Evolutionary conservation across 2,113 vertebrate genomes (phyloP).

Genomic region (Sciurus niger): DNA sequence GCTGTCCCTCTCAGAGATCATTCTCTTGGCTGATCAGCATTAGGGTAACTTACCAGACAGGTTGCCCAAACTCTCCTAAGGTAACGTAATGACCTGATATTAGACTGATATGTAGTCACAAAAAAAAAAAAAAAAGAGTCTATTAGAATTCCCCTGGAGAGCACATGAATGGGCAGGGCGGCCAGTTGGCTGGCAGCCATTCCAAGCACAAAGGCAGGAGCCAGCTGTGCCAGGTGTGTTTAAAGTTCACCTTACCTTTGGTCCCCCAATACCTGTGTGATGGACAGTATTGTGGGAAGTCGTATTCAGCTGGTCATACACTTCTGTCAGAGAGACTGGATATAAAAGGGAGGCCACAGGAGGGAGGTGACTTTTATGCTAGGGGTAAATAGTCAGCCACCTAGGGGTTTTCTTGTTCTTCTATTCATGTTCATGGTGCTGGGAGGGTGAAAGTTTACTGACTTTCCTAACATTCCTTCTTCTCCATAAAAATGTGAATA

Average conservation of each 20-base stretch:
- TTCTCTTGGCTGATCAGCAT: slow-evolving; percentile 61
- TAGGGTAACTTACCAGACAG: slow-evolving; percentile 68
- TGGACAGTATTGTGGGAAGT: slow-evolving; percentile 82
- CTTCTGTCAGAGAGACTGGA: slow-evolving; percentile 81
- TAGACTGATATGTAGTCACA: slow-evolving; percentile 81
- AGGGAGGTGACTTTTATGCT: slow-evolving; percentile 84
- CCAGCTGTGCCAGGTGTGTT: slow-evolving; percentile 89
- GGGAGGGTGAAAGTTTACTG: slow-evolving; percentile 45
- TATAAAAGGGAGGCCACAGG: slow-evolving; percentile 81
- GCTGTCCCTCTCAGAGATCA: background rate
- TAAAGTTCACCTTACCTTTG: slow-evolving; percentile 86
- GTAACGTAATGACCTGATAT: slow-evolving; percentile 73
- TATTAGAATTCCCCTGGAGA: slow-evolving; percentile 83
- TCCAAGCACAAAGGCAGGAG: slow-evolving; percentile 81
- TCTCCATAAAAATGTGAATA: slow-evolving; percentile 77
- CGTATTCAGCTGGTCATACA: slow-evolving; percentile 79
- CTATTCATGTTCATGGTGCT: slow-evolving; percentile 52
- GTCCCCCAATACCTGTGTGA: slow-evolving; percentile 78
- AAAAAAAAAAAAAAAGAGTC: slow-evolving; percentile 58
- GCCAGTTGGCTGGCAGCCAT: slow-evolving; percentile 84
- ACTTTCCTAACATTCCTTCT: slow-evolving; percentile 67
- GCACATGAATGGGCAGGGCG: slow-evolving; percentile 42
- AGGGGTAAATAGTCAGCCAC: slow-evolving; percentile 80
- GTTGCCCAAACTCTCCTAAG: slow-evolving; percentile 69
- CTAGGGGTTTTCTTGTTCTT: slow-evolving; percentile 59